Percentiles rank a stretch among this genome's conserved stretches.
Evolutionary conservation across 2,797 vertebrate genomes (phyloP).

Genomic region (Amazona ochrocephala): DNA sequence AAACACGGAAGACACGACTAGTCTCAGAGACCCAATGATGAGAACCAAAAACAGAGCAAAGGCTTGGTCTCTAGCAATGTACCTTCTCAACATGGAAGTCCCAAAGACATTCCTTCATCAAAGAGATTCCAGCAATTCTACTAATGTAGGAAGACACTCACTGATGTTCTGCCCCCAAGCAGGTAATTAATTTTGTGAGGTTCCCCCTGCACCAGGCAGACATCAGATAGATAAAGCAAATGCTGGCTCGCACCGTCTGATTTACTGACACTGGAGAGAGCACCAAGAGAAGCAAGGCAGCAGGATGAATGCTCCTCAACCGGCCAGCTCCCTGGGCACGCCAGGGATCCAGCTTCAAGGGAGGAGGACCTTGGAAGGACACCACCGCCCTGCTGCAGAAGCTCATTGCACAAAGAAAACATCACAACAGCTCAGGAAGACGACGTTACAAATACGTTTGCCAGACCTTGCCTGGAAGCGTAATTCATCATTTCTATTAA

Average conservation of each 20-base stretch:
- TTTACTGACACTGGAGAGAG: background rate
- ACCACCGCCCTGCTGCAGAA: background rate
- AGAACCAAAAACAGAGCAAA: background rate
- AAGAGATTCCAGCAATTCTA: background rate
- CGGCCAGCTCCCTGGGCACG: rapidly evolving
- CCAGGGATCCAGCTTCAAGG: background rate
- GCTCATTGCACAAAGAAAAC: background rate
- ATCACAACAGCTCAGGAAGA: background rate
- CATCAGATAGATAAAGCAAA: background rate
- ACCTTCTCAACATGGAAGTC: background rate
- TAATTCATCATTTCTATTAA: background rate
- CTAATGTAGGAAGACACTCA: background rate
- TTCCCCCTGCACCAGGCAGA: background rate
- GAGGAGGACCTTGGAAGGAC: background rate
- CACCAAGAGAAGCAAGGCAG: background rate
- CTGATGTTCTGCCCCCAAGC: background rate
- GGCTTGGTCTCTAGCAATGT: background rate
- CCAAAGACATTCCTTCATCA: background rate
- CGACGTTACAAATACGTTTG: background rate
- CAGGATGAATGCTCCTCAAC: background rate
- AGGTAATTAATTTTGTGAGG: background rate
- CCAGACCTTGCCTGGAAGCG: background rate
- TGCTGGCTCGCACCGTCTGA: background rate
- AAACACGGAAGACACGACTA: background rate
- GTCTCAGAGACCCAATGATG: rapidly evolving